These are phyloP conservation scores for fruit fly (Drosophila melanogaster) DNA, from an alignment of 1,140 invertebrate species.

Conservation along the genomic window DNA sequence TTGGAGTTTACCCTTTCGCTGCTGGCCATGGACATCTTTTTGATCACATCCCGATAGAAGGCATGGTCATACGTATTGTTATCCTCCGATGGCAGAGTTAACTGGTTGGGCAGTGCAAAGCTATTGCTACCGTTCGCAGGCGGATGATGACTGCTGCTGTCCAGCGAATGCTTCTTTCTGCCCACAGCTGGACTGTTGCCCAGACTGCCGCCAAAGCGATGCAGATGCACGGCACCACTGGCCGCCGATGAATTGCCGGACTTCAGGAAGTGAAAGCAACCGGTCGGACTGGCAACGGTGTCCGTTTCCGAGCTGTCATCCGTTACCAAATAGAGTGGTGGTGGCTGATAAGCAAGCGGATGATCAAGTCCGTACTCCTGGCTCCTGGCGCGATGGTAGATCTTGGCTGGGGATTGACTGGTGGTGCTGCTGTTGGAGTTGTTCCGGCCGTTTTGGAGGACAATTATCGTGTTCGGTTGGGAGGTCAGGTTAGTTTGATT, in stretches of 20 bases:
- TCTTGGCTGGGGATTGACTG: slow-evolving; percentile 12
- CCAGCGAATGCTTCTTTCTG: slow-evolving; percentile 75
- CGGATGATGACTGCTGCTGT: slow-evolving; percentile 50
- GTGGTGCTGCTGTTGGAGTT: slow-evolving; percentile 23
- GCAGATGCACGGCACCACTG: slow-evolving; percentile 26
- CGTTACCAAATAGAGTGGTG: slow-evolving; percentile 25
- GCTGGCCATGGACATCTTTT: slow-evolving; percentile 63
- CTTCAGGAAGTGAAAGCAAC: slow-evolving; percentile 72
- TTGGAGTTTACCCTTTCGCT: slow-evolving; percentile 77
- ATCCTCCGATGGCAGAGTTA: slow-evolving; percentile 38
- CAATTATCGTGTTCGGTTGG: slow-evolving; percentile 34
- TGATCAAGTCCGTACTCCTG: slow-evolving; percentile 63
- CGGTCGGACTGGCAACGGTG: slow-evolving; percentile 54
- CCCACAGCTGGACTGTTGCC: slow-evolving; percentile 80
- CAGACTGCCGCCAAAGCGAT: slow-evolving; percentile 63
- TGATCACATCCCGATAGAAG: slow-evolving; percentile 73
- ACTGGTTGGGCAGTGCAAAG: background rate
- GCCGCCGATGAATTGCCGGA: slow-evolving; percentile 4
- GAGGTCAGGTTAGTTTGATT: slow-evolving; percentile 51
- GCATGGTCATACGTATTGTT: slow-evolving; percentile 83
- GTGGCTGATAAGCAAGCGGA: slow-evolving; percentile 16
- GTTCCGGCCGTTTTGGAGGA: slow-evolving; percentile 25
- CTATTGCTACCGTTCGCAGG: slow-evolving; percentile 10
- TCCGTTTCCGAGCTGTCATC: slow-evolving; percentile 69
- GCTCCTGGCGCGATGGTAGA: slow-evolving; percentile 64